These are phyloP conservation scores for Camelus bactrianus DNA, from an alignment of 2,113 vertebrate species.

Conservation along the genomic window DNA sequence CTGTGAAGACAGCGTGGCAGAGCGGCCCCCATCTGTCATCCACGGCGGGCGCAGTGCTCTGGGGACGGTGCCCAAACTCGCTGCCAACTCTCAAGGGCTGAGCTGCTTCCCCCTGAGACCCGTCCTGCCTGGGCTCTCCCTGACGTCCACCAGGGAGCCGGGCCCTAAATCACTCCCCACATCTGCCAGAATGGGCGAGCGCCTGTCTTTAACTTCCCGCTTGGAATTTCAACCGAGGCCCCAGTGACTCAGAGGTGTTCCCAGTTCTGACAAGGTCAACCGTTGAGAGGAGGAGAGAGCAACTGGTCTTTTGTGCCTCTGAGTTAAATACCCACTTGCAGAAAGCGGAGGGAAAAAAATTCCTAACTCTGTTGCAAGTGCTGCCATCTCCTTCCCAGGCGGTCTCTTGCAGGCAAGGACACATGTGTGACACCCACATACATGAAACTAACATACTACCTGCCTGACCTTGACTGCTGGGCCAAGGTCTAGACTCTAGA, in stretches of 20 bases:
- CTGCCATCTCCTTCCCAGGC: slow-evolving; percentile 69
- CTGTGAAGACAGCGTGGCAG: slow-evolving; percentile 23
- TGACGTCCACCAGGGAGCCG: background rate
- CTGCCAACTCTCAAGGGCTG: background rate
- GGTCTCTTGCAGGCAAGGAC: background rate
- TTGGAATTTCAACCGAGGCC: background rate
- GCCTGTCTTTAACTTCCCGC: slow-evolving; percentile 10
- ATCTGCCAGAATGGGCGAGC: background rate
- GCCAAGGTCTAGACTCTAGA: background rate
- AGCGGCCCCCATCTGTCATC: slow-evolving; percentile 80
- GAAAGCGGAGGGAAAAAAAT: background rate
- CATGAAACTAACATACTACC: slow-evolving; percentile 49
- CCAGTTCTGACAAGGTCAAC: slow-evolving; percentile 23
- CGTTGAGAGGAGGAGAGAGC: fast-evolving
- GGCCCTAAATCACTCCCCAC: background rate
- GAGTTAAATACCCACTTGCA: background rate
- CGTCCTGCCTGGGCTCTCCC: background rate
- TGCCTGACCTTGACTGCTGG: background rate
- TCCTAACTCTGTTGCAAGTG: background rate
- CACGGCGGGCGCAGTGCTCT: fast-evolving
- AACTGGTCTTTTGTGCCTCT: background rate
- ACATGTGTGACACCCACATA: background rate
- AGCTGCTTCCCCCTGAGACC: background rate
- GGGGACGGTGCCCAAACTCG: background rate
- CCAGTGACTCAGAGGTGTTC: slow-evolving; percentile 2